A percentile compares a stretch with the other conserved stretches of the same genome.
These are phyloP conservation scores for Phoronis australis DNA, from an alignment of 2,888 invertebrate species.

Conservation along the genomic window DNA sequence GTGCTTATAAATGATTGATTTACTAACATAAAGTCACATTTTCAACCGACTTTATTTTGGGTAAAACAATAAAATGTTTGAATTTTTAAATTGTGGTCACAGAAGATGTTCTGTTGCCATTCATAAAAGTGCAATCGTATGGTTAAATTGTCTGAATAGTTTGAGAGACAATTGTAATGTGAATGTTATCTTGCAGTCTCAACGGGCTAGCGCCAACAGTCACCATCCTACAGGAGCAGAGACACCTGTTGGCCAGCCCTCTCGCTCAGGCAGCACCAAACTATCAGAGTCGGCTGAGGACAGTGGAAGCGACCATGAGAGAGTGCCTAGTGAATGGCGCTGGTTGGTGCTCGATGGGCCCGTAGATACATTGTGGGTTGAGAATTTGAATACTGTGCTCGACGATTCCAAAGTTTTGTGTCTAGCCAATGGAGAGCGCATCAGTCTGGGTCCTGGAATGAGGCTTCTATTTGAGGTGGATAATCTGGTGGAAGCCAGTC, in stretches of 20 bases:
- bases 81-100: no score
- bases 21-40: no score
- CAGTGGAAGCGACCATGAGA: no score
- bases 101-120: no score
- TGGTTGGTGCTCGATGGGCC: conserved; percentile 52
- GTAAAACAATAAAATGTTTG: no score
- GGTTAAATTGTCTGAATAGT: no score
- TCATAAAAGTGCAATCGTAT: no score
- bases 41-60: no score
- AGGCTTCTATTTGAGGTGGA: conserved; percentile 52
- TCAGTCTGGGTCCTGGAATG: conserved; percentile 43
- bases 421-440: conserved; percentile 50
- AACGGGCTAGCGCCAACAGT: neutral
- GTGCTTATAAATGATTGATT: no score
- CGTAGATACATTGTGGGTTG: conserved; percentile 52
- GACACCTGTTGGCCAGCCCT: neutral
- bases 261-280: neutral
- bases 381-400: conserved; percentile 52
- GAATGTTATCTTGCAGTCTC: no score
- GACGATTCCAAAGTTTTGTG: conserved; percentile 52
- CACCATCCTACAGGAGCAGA: neutral
- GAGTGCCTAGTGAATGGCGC: no score
- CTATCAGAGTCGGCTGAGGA: conserved; percentile 14
- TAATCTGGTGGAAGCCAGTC: conserved; percentile 48
- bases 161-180: no score